Evolutionary conservation across 1,140 invertebrate genomes (phyloP).

Genomic region (Arion vulgaris): DNA sequence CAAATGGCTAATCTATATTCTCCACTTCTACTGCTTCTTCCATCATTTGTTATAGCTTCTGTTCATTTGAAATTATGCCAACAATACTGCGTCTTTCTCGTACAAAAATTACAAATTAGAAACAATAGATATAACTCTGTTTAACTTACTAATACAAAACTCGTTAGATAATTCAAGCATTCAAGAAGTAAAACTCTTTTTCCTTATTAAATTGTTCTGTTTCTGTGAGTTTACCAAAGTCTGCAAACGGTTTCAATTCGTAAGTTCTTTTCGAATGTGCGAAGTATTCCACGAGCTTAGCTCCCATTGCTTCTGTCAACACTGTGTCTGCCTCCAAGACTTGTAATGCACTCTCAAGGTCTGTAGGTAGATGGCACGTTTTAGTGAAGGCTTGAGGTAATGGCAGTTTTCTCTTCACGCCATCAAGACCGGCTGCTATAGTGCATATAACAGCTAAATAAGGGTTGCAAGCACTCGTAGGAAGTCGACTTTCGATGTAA

Average conservation of each 20-base stretch:
- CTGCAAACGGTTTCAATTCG: conserved; percentile 16
- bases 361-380: neutral
- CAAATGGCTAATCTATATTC: no score
- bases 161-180: conserved; percentile 1
- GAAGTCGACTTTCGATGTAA: conserved; percentile 14
- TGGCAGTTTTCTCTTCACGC: neutral
- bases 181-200: neutral
- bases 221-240: neutral
- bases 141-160: no score
- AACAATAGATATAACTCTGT: no score
- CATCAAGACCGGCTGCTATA: neutral
- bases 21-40: no score
- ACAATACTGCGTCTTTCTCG: no score
- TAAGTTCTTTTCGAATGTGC: neutral
- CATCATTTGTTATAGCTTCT: no score
- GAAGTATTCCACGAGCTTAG: conserved; percentile 23
- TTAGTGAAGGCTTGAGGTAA: neutral
- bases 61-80: no score
- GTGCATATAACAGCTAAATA: neutral
- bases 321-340: conserved; percentile 29
- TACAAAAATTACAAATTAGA: no score
- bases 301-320: conserved; percentile 15
- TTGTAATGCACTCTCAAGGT: conserved; percentile 25
- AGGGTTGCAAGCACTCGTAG: neutral
- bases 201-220: neutral